Conservation (phyloP, 2,113 vertebrate species). For the Polyodon spathula region DNA sequence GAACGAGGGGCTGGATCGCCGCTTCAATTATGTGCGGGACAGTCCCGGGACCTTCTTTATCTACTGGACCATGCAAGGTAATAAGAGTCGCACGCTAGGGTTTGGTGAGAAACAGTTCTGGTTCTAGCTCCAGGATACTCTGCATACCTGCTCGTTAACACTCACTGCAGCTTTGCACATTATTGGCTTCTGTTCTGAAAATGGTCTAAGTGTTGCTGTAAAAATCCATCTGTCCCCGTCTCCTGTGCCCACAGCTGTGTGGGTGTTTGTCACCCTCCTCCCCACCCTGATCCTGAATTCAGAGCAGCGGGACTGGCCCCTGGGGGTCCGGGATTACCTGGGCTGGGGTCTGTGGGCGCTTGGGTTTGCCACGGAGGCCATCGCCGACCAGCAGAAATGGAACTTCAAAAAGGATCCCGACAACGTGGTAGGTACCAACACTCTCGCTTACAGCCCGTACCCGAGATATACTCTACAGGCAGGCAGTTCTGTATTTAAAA, state of each 20-base stretch:
- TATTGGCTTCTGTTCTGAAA: not conserved
- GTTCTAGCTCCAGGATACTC: not conserved
- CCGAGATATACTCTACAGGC: too few relatives aligned
- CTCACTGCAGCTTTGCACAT: not conserved
- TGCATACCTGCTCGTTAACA: too few relatives aligned
- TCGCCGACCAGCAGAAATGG: slow-evolving; percentile 70
- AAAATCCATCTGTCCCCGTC: not conserved
- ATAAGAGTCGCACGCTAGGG: not conserved
- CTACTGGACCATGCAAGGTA: slow-evolving; percentile 70
- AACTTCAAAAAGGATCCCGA: slow-evolving; percentile 55
- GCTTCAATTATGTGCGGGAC: slow-evolving; percentile 60
- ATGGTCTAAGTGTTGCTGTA: not conserved
- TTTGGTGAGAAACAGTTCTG: not conserved
- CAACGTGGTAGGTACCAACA: slow-evolving; percentile 49
- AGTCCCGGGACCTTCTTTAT: slow-evolving; percentile 60
- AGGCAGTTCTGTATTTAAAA: too few relatives aligned
- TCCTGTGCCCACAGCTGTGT: slow-evolving; percentile 44
- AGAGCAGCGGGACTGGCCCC: slow-evolving; percentile 42
- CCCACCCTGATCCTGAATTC: slow-evolving; percentile 66
- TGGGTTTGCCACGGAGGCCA: slow-evolving; percentile 52
- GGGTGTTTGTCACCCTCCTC: slow-evolving; percentile 66
- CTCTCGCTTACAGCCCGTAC: not conserved
- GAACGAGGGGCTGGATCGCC: slow-evolving; percentile 58
- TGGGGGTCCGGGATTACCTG: slow-evolving; percentile 54
- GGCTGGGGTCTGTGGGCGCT: slow-evolving; percentile 63